Base-by-base conservation (phyloP, 2,888 invertebrate genomes). In the Oxyscelio sp. region DNA sequence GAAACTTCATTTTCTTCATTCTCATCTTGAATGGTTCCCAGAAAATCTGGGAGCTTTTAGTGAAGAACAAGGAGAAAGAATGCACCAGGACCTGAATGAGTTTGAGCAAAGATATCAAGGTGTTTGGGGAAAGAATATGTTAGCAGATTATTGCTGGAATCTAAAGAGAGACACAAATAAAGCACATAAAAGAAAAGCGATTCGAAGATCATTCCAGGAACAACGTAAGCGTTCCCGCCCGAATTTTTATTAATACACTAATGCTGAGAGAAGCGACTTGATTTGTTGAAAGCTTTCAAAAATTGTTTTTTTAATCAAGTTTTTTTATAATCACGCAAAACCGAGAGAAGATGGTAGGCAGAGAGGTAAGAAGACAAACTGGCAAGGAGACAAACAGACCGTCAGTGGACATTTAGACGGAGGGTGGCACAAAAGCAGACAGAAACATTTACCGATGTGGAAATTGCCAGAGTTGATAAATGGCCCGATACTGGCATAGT, bases 31-130 rank as follows among this genome's bases (percentile, higher is more conserved):
- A n/a, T n/a, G n/a, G n/a, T n/a, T n/a, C n/a, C n/a, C n/a, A n/a
- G n/a, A n/a, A n/a, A n/a, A n/a, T n/a, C n/a, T n/a, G n/a, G n/a
- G n/a, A n/a, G n/a, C n/a, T n/a, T n/a, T n/a, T n/a, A n/a, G n/a
- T n/a, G 90, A 91, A 74, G 91, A 92, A 74, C 92, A 92, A 58
- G 90, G 90, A 78, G 90, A 93, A 74, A 87, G 91, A 54, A 89
- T 93, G 52, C 91, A 92, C 84, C 91, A 91, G 78, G 92, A 92
- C 78, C 77, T 92, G 56, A 87, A 86, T 38, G 87, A 87, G 19
- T 92, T 92, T 85, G 90, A 92, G 82, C 88, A 89, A 48, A 84
- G 91, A 0, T 92, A 92, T 85, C 91, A 91, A 84, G 90, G 90
- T 9, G 17, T 21, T 2, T 45, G 45, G 45, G 17, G 45, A 11